Conservation (phyloP, 1,140 invertebrate species). For the Orchesella cincta region DNA sequence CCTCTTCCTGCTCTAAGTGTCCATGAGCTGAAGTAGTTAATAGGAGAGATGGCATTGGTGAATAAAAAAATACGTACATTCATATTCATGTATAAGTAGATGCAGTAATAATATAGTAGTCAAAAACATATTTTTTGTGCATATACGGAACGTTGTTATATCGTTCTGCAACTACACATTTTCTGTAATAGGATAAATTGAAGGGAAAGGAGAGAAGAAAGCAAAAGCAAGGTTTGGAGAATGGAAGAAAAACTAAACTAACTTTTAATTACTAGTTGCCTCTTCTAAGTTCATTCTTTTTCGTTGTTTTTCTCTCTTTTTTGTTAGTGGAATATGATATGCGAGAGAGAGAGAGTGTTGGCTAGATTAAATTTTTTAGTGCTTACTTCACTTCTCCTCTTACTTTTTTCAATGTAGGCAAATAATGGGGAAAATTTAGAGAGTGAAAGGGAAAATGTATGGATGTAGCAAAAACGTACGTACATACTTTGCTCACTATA, state of each 20-base stretch:
- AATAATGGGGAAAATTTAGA: background rate
- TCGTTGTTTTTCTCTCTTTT: slow-evolving; percentile 39
- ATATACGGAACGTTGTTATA: background rate
- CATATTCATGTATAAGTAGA: background rate
- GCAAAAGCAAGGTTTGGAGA: slow-evolving; percentile 26
- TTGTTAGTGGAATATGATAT: slow-evolving; percentile 35
- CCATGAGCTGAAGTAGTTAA: background rate
- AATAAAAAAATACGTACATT: background rate
- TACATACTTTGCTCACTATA: too few relatives aligned
- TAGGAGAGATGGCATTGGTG: slow-evolving; percentile 8
- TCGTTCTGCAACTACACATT: background rate
- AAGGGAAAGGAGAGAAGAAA: slow-evolving; percentile 21
- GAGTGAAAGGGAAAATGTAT: background rate
- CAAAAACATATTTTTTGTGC: background rate
- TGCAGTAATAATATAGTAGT: background rate
- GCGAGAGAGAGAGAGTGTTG: slow-evolving; percentile 36
- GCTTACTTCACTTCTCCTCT: background rate
- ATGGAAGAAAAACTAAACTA: slow-evolving; percentile 44
- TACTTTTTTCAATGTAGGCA: background rate
- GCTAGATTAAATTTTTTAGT: slow-evolving; percentile 28
- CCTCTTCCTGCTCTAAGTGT: background rate
- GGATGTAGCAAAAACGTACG: background rate
- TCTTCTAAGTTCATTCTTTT: slow-evolving; percentile 44
- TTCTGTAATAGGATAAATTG: slow-evolving; percentile 34
- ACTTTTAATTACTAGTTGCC: slow-evolving; percentile 48